Evolutionary conservation across 2,888 invertebrate genomes (phyloP).

Genomic region (Mimas tiliae): DNA sequence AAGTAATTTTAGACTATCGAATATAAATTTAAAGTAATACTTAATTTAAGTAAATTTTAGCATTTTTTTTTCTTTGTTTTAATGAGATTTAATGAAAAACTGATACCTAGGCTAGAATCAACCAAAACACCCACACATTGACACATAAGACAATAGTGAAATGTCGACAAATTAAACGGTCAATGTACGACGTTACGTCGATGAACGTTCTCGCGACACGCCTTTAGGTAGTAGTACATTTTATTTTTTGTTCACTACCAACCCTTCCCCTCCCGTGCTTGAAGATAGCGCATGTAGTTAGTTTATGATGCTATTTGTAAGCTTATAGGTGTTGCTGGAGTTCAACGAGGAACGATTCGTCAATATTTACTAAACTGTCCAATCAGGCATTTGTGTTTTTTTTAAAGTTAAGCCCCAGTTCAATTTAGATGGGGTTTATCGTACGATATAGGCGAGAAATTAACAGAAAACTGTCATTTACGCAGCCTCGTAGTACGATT

Average conservation of each 20-base stretch:
- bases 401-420: no score
- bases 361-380: neutral
- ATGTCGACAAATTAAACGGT: neutral
- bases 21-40: no score
- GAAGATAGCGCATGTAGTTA: conserved; percentile 66
- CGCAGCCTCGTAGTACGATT: no score
- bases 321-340: conserved; percentile 37
- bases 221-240: conserved; percentile 56
- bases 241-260: conserved; percentile 59
- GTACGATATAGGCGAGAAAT: no score
- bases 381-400: no score
- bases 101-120: neutral
- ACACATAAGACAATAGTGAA: neutral
- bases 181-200: no score
- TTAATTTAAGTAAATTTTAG: no score
- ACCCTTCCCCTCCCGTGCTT: conserved; percentile 51
- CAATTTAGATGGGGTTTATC: no score
- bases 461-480: no score
- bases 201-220: conserved; percentile 37
- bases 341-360: neutral
- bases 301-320: conserved; percentile 43
- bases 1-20: no score
- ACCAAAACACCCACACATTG: neutral
- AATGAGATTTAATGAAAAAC: neutral
- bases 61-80: no score